These are phyloP conservation scores for Propsilocerus akamusi DNA, from an alignment of 1,140 invertebrate genomes.

Conservation along the genomic window DNA sequence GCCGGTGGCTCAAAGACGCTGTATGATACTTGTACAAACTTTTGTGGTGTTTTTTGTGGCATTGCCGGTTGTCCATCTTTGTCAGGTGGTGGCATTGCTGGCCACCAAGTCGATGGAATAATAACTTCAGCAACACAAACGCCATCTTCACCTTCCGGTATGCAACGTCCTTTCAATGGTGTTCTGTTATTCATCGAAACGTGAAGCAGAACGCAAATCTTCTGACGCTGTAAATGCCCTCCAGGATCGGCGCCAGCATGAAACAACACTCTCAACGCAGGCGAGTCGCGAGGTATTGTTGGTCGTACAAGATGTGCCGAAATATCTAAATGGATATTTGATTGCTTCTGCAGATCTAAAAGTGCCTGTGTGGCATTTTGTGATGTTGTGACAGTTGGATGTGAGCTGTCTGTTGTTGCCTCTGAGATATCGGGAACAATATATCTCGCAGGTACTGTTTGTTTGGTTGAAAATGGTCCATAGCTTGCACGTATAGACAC, in stretches of 20 bases:
- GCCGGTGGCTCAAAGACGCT: constrained; percentile 60
- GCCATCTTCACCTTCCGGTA: constrained; percentile 71
- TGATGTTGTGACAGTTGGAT: neutral
- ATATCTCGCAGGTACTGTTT: constrained; percentile 79
- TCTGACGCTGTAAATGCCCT: constrained; percentile 24
- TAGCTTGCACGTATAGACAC: constrained; percentile 75
- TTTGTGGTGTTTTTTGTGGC: constrained; percentile 40
- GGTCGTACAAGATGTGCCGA: constrained; percentile 74
- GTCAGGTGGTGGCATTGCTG: constrained; percentile 36
- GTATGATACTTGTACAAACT: constrained; percentile 59
- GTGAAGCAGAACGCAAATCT: constrained; percentile 57
- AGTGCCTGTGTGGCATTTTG: constrained; percentile 21
- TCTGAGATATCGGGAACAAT: constrained; percentile 62
- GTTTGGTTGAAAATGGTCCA: constrained; percentile 82
- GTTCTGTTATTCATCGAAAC: constrained; percentile 36
- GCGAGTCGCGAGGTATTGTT: constrained; percentile 66
- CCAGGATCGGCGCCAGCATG: constrained; percentile 68
- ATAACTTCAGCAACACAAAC: constrained; percentile 66
- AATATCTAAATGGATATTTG: constrained; percentile 62
- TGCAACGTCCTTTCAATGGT: constrained; percentile 60
- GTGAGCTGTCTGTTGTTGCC: constrained; percentile 14
- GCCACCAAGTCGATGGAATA: constrained; percentile 68
- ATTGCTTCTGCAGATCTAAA: constrained; percentile 42
- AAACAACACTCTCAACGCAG: constrained; percentile 72
- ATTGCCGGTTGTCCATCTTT: constrained; percentile 33